phyloP scores from a whole-genome alignment of 2,113 vertebrate species.

The Otolemur garnettii region DNA sequence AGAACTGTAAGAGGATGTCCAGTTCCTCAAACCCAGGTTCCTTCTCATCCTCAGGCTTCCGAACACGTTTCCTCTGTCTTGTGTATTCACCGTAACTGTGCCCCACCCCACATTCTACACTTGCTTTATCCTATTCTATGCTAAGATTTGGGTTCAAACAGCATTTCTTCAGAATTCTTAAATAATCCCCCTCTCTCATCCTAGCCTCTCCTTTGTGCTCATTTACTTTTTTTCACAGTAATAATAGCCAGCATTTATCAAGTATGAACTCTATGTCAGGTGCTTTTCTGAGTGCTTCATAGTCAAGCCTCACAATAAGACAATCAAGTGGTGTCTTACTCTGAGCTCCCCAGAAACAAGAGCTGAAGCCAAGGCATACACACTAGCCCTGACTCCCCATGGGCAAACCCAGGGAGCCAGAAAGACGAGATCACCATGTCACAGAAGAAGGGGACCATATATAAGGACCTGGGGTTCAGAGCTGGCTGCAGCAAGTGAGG shows the following conservation, averaged over 20 bases:
- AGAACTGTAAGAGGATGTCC: not conserved
- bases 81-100: not conserved
- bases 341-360: not conserved
- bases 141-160: not conserved
- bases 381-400: not conserved
- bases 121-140: not conserved
- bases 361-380: not conserved
- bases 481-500: not conserved
- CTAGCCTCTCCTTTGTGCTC: not conserved
- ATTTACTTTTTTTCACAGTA: not conserved
- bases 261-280: not conserved
- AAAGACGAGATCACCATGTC: not conserved
- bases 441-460: not conserved
- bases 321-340: not conserved
- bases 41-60: not conserved
- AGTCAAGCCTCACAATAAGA: not conserved
- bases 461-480: not conserved
- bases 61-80: not conserved
- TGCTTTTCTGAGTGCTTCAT: not conserved
- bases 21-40: not conserved
- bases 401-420: not conserved
- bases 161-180: slow-evolving; percentile 19
- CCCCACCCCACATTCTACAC: not conserved
- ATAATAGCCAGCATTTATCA: not conserved
- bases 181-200: not conserved